These are phyloP conservation scores for Paracanthobrama guichenoti DNA, from an alignment of 2,113 vertebrate genomes.

Conservation along the genomic window DNA sequence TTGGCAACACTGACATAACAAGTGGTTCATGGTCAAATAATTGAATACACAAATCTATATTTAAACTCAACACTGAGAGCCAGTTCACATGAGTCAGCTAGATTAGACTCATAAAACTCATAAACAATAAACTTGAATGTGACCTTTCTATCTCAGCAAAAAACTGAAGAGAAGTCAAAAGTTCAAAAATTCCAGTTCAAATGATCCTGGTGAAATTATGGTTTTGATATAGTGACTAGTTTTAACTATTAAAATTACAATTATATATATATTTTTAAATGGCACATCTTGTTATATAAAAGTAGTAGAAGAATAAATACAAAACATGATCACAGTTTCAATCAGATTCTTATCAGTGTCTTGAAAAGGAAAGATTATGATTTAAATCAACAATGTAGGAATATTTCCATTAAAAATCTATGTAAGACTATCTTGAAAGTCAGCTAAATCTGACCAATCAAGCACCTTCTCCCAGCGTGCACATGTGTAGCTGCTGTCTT, in stretches of 20 bases:
- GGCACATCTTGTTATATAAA: conserved; percentile 35
- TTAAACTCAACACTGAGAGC: background rate
- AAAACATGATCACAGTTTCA: background rate
- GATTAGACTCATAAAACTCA: background rate
- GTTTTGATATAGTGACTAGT: background rate
- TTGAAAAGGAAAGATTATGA: background rate
- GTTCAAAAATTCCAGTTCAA: conserved; percentile 4
- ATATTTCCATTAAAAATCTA: background rate
- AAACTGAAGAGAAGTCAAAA: background rate
- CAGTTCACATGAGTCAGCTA: background rate
- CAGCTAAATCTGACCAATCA: background rate
- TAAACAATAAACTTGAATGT: no score
- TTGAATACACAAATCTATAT: background rate
- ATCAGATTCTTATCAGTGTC: background rate
- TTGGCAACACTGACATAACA: conserved; percentile 5
- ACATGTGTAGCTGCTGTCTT: background rate
- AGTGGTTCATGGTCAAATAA: background rate
- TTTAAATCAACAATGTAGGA: background rate
- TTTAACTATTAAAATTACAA: background rate
- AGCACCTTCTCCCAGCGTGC: background rate
- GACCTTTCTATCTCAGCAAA: background rate
- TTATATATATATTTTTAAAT: background rate
- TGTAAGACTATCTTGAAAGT: background rate
- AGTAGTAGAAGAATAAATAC: conserved; percentile 3
- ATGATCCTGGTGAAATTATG: background rate